Percentiles rank a stretch among this genome's conserved stretches.
Conservation (phyloP, 2,113 vertebrate species). For the Parus major region DNA sequence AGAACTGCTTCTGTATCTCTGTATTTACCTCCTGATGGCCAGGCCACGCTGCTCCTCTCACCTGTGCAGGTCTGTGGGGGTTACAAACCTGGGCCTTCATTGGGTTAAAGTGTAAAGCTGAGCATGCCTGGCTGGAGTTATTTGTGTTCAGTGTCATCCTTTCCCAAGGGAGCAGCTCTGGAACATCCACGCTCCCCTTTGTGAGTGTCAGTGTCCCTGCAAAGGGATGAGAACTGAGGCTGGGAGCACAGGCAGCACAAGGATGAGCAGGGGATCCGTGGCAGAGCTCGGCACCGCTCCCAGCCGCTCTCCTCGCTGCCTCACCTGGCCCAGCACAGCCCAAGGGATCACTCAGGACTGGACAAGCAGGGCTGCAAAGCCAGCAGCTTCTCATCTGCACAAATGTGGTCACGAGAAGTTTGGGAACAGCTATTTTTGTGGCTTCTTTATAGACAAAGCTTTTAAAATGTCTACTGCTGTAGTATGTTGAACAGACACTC, state of each 20-base stretch:
- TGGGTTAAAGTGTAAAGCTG: background rate
- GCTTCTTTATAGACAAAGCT: background rate
- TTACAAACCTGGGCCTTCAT: background rate
- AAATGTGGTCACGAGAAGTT: background rate
- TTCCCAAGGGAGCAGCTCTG: background rate
- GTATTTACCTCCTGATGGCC: background rate
- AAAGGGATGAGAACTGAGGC: background rate
- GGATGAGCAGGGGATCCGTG: background rate
- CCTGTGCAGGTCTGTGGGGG: background rate
- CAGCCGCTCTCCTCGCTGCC: background rate
- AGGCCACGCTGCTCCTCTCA: background rate
- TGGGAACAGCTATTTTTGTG: background rate
- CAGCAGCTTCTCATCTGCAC: background rate
- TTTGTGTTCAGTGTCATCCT: background rate
- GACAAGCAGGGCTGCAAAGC: background rate
- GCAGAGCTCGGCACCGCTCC: background rate
- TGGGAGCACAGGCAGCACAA: constrained; percentile 2
- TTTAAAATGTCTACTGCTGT: background rate
- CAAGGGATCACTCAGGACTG: background rate
- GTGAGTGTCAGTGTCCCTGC: background rate
- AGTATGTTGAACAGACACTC: background rate
- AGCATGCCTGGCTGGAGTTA: background rate
- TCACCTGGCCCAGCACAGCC: background rate
- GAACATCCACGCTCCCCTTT: background rate
- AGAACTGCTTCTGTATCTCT: background rate